Percentiles rank a stretch among this genome's conserved stretches.
These are phyloP conservation scores for Tanaodytes sp. DNA, from an alignment of 2,888 invertebrate species.

Conservation along the genomic window DNA sequence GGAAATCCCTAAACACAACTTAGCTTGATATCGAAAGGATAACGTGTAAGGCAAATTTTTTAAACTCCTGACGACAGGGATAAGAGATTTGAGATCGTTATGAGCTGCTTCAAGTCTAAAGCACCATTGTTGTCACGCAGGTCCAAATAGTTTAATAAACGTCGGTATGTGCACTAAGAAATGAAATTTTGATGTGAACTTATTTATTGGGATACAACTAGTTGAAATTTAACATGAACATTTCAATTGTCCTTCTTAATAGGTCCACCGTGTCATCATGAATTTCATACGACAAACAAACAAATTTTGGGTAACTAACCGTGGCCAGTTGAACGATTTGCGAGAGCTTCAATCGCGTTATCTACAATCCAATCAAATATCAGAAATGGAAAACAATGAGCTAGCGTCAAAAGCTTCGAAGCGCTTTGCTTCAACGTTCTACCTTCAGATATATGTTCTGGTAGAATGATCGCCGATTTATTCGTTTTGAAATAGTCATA, in stretches of 20 bases:
- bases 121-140: slow-evolving; percentile 41
- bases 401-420: slow-evolving; percentile 5
- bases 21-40: slow-evolving; percentile 36
- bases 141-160: slow-evolving; percentile 50
- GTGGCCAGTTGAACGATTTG: slow-evolving; percentile 1
- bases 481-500: slow-evolving; percentile 32
- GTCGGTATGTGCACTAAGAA: slow-evolving; percentile 51
- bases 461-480: slow-evolving; percentile 36
- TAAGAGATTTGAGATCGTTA: slow-evolving; percentile 36
- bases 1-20: slow-evolving; percentile 31
- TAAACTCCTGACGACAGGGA: slow-evolving; percentile 50
- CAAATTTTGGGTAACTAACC: slow-evolving; percentile 13
- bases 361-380: background rate
- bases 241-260: too few species aligned
- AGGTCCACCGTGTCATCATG: too few species aligned
- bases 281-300: slow-evolving; percentile 18
- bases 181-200: slow-evolving; percentile 50
- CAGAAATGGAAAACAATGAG: slow-evolving; percentile 20
- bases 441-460: background rate
- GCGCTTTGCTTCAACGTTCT: slow-evolving; percentile 30
- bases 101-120: slow-evolving; percentile 52
- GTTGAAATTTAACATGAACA: too few species aligned
- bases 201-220: too few species aligned
- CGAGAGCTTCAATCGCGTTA: background rate
- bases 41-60: slow-evolving; percentile 39